phyloP scores from a whole-genome alignment of 2,797 vertebrate genomes.

The Acanthurus leucopareius region DNA sequence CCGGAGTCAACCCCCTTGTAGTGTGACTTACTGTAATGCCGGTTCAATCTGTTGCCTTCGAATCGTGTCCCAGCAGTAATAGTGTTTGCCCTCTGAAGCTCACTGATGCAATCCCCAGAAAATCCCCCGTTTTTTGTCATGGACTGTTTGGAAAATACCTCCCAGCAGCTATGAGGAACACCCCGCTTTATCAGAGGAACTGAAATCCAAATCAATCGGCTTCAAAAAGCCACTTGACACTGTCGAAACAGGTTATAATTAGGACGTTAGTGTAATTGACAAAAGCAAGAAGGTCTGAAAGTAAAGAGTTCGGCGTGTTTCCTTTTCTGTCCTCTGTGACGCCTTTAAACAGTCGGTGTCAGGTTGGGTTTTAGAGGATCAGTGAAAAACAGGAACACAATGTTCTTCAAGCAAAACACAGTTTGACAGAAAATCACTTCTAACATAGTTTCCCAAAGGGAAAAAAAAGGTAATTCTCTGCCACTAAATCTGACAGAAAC shows the following conservation, averaged over 20 bases:
- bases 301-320: neutral
- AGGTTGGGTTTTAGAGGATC: neutral
- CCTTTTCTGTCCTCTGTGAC: neutral
- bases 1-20: conserved; percentile 47
- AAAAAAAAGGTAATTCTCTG: conserved; percentile 1
- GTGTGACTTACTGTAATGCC: conserved; percentile 57
- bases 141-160: conserved; percentile 48
- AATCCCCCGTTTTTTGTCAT: conserved; percentile 49
- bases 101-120: conserved; percentile 60
- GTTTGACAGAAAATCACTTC: neutral
- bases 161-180: neutral
- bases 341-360: neutral
- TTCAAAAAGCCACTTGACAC: conserved; percentile 10
- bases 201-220: conserved; percentile 20
- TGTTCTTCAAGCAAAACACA: neutral
- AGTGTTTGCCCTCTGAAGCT: conserved; percentile 41
- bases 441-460: neutral
- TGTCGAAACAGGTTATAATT: neutral
- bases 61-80: conserved; percentile 58
- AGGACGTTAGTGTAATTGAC: neutral
- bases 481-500: neutral
- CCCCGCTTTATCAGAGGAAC: neutral
- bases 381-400: neutral
- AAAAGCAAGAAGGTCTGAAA: neutral
- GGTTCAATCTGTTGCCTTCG: conserved; percentile 60